Conservation (phyloP, 1,140 invertebrate species). For the Heliconius congener region DNA sequence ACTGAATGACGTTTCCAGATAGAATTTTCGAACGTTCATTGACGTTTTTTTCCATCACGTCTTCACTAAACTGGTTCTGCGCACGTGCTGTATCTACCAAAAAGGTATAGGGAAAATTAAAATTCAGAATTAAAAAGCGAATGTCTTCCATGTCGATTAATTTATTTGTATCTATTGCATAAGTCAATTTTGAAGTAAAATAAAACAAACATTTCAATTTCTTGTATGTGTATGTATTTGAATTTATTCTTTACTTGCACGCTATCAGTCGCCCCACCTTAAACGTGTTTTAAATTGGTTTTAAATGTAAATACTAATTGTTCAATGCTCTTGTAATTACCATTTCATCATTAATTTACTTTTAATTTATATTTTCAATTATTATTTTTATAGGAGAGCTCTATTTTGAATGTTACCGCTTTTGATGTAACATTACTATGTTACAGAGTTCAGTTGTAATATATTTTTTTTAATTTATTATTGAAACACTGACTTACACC, state of each 20-base stretch:
- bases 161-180: not conserved
- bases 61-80: conserved; percentile 18
- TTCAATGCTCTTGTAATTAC: conserved; percentile 18
- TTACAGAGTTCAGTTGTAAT: not conserved
- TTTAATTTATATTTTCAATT: conserved; percentile 1
- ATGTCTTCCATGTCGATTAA: not conserved
- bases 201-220: not conserved
- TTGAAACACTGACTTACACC: not conserved
- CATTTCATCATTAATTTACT: not conserved
- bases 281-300: conserved; percentile 18
- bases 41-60: conserved; percentile 22
- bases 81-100: conserved; percentile 35
- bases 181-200: not conserved
- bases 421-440: not conserved
- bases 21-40: conserved; percentile 25
- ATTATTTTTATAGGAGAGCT: not conserved
- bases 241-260: not conserved
- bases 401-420: not conserved
- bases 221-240: not conserved
- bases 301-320: conserved; percentile 20
- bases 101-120: conserved; percentile 21
- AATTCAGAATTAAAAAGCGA: not conserved
- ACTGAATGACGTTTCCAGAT: conserved; percentile 38
- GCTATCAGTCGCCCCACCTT: conserved; percentile 12
- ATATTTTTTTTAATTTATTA: not conserved